These are phyloP conservation scores for Camponotus pennsylvanicus DNA, from an alignment of 1,140 invertebrate genomes.

Conservation along the genomic window DNA sequence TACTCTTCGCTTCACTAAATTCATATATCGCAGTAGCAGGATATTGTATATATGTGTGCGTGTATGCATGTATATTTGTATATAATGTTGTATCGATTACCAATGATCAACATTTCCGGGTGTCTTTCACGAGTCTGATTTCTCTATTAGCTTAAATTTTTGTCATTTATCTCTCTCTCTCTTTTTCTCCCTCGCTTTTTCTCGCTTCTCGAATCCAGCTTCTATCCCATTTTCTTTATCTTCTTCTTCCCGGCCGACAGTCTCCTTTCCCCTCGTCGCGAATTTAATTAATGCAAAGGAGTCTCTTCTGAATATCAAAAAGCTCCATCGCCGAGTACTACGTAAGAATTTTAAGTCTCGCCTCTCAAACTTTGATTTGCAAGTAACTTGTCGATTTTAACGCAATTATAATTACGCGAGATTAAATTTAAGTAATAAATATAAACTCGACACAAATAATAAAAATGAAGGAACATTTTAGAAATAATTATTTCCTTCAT, in stretches of 20 bases:
- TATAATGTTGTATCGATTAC: conserved; percentile 55
- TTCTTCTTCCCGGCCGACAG: conserved; percentile 14
- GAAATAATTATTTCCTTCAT: background rate
- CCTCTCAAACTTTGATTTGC: conserved; percentile 36
- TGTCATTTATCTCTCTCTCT: conserved; percentile 6
- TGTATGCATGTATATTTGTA: background rate
- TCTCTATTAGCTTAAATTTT: conserved; percentile 6
- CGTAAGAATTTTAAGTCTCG: conserved; percentile 49
- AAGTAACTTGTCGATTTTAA: conserved; percentile 44
- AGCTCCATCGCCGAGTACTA: background rate
- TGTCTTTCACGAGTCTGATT: conserved; percentile 25
- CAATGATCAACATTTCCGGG: conserved; percentile 48
- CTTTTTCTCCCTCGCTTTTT: background rate
- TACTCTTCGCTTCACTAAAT: conserved; percentile 74
- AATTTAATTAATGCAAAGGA: conserved; percentile 66
- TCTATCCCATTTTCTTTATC: conserved; percentile 30
- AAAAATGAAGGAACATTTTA: conserved; percentile 17
- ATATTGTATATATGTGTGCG: background rate
- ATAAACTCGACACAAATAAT: background rate
- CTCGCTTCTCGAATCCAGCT: background rate
- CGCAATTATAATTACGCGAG: conserved; percentile 23
- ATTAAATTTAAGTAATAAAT: conserved; percentile 39
- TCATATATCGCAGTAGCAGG: conserved; percentile 59
- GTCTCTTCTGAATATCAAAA: conserved; percentile 53
- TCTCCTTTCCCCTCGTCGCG: conserved; percentile 27